Evolutionary conservation across 2,888 invertebrate genomes (phyloP).

Genomic region (Automeris io): DNA sequence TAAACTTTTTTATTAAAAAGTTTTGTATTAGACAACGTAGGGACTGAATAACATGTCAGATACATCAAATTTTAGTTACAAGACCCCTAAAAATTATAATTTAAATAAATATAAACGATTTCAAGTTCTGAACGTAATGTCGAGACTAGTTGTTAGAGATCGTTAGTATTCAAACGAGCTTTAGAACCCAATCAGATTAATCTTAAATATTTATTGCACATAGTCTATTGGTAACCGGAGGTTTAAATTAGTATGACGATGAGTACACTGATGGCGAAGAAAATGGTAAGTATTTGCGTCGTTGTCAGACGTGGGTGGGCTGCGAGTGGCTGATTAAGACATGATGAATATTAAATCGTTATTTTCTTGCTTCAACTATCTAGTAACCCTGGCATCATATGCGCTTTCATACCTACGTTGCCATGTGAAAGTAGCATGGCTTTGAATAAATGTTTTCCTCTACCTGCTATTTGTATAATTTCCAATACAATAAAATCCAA

Average conservation of each 20-base stretch:
- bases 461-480: too few species aligned
- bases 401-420: background rate
- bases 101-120: slow-evolving; percentile 6
- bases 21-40: too few species aligned
- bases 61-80: too few species aligned
- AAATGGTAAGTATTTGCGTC: slow-evolving; percentile 53
- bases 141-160: slow-evolving; percentile 4
- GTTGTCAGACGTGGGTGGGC: slow-evolving; percentile 66
- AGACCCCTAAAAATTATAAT: too few species aligned
- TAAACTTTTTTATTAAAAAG: too few species aligned
- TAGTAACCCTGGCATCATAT: background rate
- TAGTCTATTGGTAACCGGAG: slow-evolving; percentile 59
- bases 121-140: slow-evolving; percentile 3
- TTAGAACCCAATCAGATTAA: slow-evolving; percentile 66
- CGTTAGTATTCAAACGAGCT: slow-evolving; percentile 68
- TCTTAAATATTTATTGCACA: slow-evolving; percentile 77
- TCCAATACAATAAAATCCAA: too few species aligned
- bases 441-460: too few species aligned
- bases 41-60: too few species aligned
- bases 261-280: slow-evolving; percentile 65
- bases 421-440: background rate
- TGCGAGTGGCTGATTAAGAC: slow-evolving; percentile 55
- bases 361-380: slow-evolving; percentile 5
- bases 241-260: slow-evolving; percentile 73
- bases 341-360: slow-evolving; percentile 64